Percentiles rank a stretch among this genome's conserved stretches.
These are phyloP conservation scores for Petrophora chlorosata DNA, from an alignment of 2,888 invertebrate genomes.

Conservation along the genomic window DNA sequence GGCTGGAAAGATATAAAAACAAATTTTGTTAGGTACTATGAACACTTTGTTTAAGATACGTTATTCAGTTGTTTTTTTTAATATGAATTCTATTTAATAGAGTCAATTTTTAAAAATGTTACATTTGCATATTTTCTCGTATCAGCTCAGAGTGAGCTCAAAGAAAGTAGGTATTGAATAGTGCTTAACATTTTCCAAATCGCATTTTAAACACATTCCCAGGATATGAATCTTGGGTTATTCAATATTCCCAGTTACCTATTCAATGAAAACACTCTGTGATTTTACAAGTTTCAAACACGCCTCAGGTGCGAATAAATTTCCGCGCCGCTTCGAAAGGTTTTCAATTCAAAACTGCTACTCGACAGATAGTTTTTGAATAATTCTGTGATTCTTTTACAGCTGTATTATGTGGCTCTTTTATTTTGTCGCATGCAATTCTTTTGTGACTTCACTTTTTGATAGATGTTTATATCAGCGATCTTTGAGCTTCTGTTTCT, in stretches of 20 bases:
- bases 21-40: too few relatives aligned
- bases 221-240: slow-evolving; percentile 37
- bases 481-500: too few relatives aligned
- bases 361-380: slow-evolving; percentile 16
- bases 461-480: too few relatives aligned
- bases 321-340: slow-evolving; percentile 20
- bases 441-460: too few relatives aligned
- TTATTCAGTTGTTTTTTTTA: too few relatives aligned
- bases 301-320: slow-evolving; percentile 35
- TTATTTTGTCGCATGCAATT: too few relatives aligned
- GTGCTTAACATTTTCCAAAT: slow-evolving; percentile 49
- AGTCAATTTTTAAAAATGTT: background rate
- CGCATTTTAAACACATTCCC: slow-evolving; percentile 42
- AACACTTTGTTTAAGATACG: too few relatives aligned
- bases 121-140: slow-evolving; percentile 12
- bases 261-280: slow-evolving; percentile 38
- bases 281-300: slow-evolving; percentile 36
- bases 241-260: slow-evolving; percentile 41
- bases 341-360: slow-evolving; percentile 23
- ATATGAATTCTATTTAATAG: too few relatives aligned
- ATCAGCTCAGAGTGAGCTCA: slow-evolving; percentile 26
- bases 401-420: slow-evolving; percentile 1
- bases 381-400: slow-evolving; percentile 16
- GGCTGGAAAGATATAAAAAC: too few relatives aligned
- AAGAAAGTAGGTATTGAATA: slow-evolving; percentile 43